Evolutionary conservation across 1,140 invertebrate genomes (phyloP).

Genomic region (Paraescarpia echinospica): DNA sequence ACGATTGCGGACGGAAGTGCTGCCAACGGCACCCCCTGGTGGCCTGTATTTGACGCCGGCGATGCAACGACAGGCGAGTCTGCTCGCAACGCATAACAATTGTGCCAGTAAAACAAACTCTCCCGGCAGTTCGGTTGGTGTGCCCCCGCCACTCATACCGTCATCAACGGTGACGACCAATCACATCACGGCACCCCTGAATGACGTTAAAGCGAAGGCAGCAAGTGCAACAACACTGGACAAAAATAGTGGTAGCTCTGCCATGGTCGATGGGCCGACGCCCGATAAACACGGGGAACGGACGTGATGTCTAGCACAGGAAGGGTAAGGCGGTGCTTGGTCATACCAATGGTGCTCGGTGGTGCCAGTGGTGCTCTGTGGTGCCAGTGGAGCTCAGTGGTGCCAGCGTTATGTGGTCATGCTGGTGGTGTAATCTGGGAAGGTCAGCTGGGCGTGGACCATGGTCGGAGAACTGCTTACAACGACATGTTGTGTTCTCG

Average conservation of each 20-base stretch:
- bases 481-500: neutral
- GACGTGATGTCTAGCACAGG: neutral
- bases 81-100: neutral
- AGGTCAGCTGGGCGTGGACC: neutral
- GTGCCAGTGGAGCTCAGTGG: too few species aligned
- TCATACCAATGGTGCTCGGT: too few species aligned
- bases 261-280: neutral
- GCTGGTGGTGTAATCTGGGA: neutral
- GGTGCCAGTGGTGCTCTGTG: too few species aligned
- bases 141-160: slow-evolving; percentile 7
- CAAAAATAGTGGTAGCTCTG: neutral
- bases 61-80: neutral
- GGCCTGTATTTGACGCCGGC: neutral
- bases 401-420: too few species aligned
- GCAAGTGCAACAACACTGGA: neutral
- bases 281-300: neutral
- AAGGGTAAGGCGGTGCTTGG: neutral
- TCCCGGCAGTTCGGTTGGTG: neutral
- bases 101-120: slow-evolving; percentile 1
- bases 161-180: slow-evolving; percentile 8
- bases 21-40: neutral
- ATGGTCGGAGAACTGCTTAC: neutral
- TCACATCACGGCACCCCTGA: neutral
- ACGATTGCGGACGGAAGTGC: neutral
- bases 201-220: neutral